These are phyloP conservation scores for Ceyx cyanopectus DNA, from an alignment of 2,113 vertebrate genomes.

Conservation along the genomic window DNA sequence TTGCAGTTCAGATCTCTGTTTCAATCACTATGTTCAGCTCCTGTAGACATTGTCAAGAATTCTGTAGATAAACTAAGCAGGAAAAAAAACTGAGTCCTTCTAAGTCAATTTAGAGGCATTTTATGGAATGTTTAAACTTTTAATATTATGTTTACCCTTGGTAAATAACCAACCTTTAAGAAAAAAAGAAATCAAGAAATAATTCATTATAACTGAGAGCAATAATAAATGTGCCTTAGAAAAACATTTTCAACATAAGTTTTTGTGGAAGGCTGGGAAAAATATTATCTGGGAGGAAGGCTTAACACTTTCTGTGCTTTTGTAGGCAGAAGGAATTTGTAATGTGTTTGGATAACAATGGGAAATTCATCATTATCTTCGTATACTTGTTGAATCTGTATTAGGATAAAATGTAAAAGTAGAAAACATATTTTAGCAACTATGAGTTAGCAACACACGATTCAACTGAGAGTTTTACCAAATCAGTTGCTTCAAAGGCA, in stretches of 20 bases:
- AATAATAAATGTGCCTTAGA: not conserved
- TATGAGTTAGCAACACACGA: not conserved
- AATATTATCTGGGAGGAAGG: not conserved
- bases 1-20: not conserved
- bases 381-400: not conserved
- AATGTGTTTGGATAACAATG: not conserved
- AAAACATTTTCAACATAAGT: not conserved
- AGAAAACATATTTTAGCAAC: not conserved
- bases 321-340: not conserved
- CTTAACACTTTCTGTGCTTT: not conserved
- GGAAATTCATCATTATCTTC: not conserved
- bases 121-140: not conserved
- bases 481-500: not conserved
- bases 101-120: not conserved
- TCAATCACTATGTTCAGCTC: accelerated
- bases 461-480: not conserved
- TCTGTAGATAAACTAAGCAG: not conserved
- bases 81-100: not conserved
- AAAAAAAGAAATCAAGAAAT: not conserved
- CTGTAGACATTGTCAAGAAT: not conserved
- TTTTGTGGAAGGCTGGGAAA: not conserved
- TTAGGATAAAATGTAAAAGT: not conserved
- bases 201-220: not conserved
- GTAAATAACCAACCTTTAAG: not conserved
- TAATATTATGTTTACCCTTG: not conserved